Evolutionary conservation across 2,797 vertebrate genomes (phyloP).

Genomic region (Rhadinocentrus ornatus): DNA sequence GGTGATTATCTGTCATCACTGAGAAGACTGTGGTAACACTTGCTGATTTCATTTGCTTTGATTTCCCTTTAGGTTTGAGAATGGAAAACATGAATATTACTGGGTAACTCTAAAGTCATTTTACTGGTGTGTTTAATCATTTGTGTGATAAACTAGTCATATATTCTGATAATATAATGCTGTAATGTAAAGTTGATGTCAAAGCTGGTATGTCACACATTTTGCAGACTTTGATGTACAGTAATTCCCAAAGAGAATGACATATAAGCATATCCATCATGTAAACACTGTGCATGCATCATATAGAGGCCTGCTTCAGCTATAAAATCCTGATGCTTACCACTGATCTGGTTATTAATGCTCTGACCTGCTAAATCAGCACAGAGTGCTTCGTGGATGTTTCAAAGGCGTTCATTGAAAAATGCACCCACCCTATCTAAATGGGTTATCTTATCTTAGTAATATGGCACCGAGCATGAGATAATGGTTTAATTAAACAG

Average conservation of each 20-base stretch:
- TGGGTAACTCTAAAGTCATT: not conserved
- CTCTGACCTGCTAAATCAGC: not conserved
- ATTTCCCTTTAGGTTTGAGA: conserved; percentile 5
- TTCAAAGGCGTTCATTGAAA: not conserved
- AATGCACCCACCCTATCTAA: conserved; percentile 4
- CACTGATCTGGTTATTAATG: conserved; percentile 3
- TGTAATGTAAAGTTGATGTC: not conserved
- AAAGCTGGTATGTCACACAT: not conserved
- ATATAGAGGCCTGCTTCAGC: conserved; percentile 4
- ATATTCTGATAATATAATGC: not conserved
- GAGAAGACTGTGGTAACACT: not conserved
- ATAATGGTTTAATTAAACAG: not conserved
- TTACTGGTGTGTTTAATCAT: not conserved
- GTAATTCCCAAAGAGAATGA: conserved; percentile 1
- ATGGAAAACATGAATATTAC: conserved; percentile 8
- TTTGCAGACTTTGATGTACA: not conserved
- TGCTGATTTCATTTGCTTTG: not conserved
- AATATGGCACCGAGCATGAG: not conserved
- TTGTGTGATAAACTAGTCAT: no score
- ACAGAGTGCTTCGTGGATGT: not conserved
- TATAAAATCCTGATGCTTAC: conserved; percentile 1
- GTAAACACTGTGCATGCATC: conserved; percentile 10
- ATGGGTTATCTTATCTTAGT: conserved; percentile 2
- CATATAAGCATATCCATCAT: conserved; percentile 11
- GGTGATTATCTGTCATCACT: conserved; percentile 11